Evolutionary conservation across 2,797 vertebrate species (phyloP).

Genomic region (Halcyon leucocephala): DNA sequence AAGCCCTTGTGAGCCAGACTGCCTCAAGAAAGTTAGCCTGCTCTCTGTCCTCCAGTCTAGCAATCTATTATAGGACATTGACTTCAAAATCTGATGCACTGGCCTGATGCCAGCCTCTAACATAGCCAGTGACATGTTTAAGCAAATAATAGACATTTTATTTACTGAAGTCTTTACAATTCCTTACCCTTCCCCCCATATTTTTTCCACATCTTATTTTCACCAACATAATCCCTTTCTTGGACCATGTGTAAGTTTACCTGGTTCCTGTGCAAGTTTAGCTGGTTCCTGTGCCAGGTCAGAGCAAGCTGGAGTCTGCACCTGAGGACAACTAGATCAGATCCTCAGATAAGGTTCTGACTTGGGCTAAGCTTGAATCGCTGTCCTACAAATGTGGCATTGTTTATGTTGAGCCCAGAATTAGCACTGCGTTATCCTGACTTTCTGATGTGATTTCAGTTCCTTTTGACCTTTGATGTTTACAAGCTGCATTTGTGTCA

Average conservation of each 20-base stretch:
- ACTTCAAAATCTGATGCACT: constrained; percentile 31
- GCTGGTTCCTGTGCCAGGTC: neutral
- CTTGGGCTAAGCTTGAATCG: neutral
- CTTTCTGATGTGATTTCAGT: neutral
- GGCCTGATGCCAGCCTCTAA: constrained; percentile 33
- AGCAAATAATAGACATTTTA: constrained; percentile 56
- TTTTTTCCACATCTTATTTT: neutral
- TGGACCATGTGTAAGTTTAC: neutral
- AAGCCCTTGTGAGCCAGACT: neutral
- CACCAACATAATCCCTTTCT: neutral
- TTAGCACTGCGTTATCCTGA: neutral
- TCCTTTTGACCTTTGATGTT: neutral
- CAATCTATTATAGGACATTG: neutral
- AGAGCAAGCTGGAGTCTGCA: neutral
- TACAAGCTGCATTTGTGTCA: neutral
- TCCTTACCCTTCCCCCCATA: neutral
- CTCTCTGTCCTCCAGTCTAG: neutral
- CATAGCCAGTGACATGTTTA: constrained; percentile 37
- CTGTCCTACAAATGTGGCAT: neutral
- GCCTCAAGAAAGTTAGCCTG: neutral
- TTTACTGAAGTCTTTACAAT: constrained; percentile 39
- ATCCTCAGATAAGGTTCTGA: neutral
- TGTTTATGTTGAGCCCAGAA: neutral
- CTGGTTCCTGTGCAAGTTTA: neutral
- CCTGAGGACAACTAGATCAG: neutral